Percentiles rank a stretch among this genome's conserved stretches.
Evolutionary conservation across 1,140 invertebrate species (phyloP).

Genomic region (Atta cephalotes): DNA sequence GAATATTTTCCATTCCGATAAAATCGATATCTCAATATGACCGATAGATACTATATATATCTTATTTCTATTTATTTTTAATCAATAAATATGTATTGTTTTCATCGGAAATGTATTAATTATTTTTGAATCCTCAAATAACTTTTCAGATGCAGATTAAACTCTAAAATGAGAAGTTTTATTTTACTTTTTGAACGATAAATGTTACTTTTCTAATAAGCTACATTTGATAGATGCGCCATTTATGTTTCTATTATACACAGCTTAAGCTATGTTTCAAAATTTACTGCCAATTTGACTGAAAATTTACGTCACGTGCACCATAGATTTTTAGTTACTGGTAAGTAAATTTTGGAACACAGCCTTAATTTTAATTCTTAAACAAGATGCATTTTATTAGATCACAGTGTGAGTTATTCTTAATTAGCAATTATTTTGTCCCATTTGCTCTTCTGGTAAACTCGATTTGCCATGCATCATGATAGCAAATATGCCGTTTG

Average conservation of each 20-base stretch:
- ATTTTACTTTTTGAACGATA: not conserved
- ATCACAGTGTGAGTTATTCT: not conserved
- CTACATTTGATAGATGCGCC: not conserved
- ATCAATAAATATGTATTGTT: not conserved
- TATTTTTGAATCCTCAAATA: not conserved
- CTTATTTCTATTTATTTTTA: constrained; percentile 11
- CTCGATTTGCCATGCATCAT: not conserved
- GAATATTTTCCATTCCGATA: not conserved
- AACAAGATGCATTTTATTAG: not conserved
- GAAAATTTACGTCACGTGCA: too few species aligned
- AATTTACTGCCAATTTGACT: too few species aligned
- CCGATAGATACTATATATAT: not conserved
- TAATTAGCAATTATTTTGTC: constrained; percentile 7
- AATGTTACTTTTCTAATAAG: not conserved
- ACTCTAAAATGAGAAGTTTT: not conserved
- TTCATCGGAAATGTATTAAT: not conserved
- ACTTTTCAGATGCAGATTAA: not conserved
- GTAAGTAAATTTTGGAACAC: too few species aligned
- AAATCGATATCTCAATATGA: constrained; percentile 23
- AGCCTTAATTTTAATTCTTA: not conserved
- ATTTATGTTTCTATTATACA: not conserved
- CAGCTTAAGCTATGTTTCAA: not conserved
- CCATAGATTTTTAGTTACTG: too few species aligned
- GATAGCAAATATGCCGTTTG: constrained; percentile 16
- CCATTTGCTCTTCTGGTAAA: not conserved